Conservation (phyloP, 2,888 invertebrate species). For the Hoplodrina blanda region DNA sequence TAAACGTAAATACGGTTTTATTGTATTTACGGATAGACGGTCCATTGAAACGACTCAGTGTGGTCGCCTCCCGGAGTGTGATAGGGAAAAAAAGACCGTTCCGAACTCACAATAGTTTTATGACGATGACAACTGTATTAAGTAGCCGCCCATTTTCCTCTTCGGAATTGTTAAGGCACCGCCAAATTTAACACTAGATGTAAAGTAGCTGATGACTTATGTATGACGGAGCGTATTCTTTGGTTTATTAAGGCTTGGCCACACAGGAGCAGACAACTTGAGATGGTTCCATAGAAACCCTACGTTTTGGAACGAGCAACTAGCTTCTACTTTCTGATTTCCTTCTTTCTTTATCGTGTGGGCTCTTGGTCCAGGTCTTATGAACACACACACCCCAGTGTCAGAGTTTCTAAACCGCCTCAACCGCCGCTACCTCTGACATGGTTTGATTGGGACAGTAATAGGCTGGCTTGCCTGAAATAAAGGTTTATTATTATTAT, state of each 20-base stretch:
- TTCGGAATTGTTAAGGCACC: conserved; percentile 79
- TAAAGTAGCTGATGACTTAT: conserved; percentile 83
- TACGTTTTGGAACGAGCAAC: no score
- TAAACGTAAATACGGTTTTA: conserved; percentile 88
- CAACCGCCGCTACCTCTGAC: no score
- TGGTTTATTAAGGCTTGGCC: conserved; percentile 25
- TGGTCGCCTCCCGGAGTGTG: conserved; percentile 87
- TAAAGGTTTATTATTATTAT: no score
- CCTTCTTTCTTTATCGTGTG: no score
- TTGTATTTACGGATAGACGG: conserved; percentile 87
- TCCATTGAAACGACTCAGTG: conserved; percentile 80
- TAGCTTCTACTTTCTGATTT: no score
- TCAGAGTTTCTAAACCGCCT: no score
- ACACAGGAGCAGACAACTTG: background rate
- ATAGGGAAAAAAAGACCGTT: conserved; percentile 79
- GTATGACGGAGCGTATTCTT: conserved; percentile 83
- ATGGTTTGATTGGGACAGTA: no score
- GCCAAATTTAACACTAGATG: conserved; percentile 86
- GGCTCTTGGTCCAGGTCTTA: no score
- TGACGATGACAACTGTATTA: conserved; percentile 83
- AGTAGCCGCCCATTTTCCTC: conserved; percentile 75
- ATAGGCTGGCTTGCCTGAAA: no score
- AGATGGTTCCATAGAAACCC: no score
- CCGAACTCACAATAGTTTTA: conserved; percentile 82
- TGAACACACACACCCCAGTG: no score